Evolutionary conservation across 2,888 invertebrate genomes (phyloP).

Genomic region (Drosophila neoperkinsi): DNA sequence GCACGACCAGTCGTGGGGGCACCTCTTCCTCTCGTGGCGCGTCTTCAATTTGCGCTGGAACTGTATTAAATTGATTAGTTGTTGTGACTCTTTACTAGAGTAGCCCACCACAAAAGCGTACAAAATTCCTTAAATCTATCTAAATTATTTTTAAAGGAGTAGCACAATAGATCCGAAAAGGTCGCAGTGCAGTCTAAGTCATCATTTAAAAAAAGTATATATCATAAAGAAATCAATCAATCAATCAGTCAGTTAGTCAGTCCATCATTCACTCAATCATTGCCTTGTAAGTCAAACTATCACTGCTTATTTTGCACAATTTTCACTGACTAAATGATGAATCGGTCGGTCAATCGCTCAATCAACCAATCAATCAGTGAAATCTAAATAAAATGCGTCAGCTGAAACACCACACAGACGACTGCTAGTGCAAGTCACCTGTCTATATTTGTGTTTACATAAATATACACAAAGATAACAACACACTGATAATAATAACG

Average conservation of each 20-base stretch:
- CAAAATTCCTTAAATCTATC: background rate
- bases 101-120: background rate
- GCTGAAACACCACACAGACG: background rate
- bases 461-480: background rate
- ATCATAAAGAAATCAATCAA: background rate
- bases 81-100: background rate
- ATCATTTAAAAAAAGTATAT: background rate
- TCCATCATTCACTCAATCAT: background rate
- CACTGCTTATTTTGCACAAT: background rate
- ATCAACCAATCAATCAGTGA: background rate
- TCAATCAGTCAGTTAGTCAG: background rate
- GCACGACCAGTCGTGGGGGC: constrained; percentile 86
- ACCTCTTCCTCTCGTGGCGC: constrained; percentile 17
- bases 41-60: constrained; percentile 47
- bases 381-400: background rate
- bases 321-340: background rate
- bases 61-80: constrained; percentile 27
- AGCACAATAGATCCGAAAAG: too few relatives aligned
- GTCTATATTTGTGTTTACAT: background rate
- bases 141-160: background rate
- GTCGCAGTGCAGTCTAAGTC: too few relatives aligned
- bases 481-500: background rate
- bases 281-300: background rate
- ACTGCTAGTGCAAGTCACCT: background rate
- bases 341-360: background rate